Evolutionary conservation across 2,113 vertebrate species (phyloP), one percentile per base, ranked within the genome.

Genomic region (Hemibates koningsi): DNA sequence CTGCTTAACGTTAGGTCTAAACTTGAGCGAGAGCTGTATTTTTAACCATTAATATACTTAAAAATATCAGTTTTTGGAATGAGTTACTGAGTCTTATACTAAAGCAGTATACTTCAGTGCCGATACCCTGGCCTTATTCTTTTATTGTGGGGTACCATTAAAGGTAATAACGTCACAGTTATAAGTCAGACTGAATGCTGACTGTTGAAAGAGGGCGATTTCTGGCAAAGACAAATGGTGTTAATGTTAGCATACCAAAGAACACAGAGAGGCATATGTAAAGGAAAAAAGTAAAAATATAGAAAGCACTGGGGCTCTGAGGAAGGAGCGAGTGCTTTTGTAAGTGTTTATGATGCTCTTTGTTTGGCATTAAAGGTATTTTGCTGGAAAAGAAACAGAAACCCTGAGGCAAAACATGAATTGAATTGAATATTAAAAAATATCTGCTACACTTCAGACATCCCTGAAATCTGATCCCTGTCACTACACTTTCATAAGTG

Each of bases 401-500:
- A 78, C 27, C 73, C 27, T 4, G 27, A 78, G 27, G 45, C 29
- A 52, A 52, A 78, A 78, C 27, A 48, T 32, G 27, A 78, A 78
- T 78, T 78, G 17, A 78, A 78, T 34, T 78, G 10, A n/a, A 12
- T 32, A 52, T n/a, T 52, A 34, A 78, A 78, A 78, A 34, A 32
- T 78, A 48, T 78, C 43, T 78, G 27, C 9, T 48, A 43, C 16
- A 76, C 79, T 52, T 56, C 29, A 17, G 84, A 80, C 83, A 85
- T 38, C 85, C 52, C 50, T 9, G 34, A 87, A 71, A 90, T 66
- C 88, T 88, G 90, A 93, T 92, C 86, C 90, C 41, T 87, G 88
- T 90, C 89, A 86, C 48, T 84, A 83, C 89, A 90, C 86, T 85
- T 91, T 91, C 48, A 88, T 89, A 91, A 89, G 71, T 17, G 27